A percentile compares a stretch with the other conserved stretches of the same genome.
Evolutionary conservation across 2,888 invertebrate species (phyloP).

Genomic region (Synanthedon formicaeformis): DNA sequence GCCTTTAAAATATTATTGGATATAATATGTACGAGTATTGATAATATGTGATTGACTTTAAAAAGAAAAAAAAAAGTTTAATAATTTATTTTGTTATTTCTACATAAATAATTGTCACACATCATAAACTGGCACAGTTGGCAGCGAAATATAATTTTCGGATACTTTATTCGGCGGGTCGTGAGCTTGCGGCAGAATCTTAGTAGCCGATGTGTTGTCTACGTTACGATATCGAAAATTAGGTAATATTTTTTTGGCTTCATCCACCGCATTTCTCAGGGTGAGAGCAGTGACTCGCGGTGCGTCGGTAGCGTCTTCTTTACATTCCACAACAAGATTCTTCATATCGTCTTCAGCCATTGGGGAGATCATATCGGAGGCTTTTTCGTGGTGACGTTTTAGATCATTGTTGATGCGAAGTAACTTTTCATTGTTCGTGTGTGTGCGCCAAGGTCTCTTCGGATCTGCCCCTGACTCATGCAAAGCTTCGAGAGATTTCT

Average conservation of each 20-base stretch:
- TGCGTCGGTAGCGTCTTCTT: conserved; percentile 18
- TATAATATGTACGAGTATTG: no score
- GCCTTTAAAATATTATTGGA: no score
- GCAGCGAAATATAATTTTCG: neutral
- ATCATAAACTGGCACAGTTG: neutral
- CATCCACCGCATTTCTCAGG: conserved; percentile 41
- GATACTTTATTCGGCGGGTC: neutral
- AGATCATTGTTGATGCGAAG: conserved; percentile 46
- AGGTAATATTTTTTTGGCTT: conserved; percentile 44
- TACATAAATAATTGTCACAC: neutral
- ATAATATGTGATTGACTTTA: no score
- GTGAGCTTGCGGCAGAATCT: conserved; percentile 38
- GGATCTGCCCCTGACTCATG: conserved; percentile 24
- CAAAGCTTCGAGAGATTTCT: conserved; percentile 13
- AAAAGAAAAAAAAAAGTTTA: no score
- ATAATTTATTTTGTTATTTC: no score
- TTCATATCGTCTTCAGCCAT: conserved; percentile 37
- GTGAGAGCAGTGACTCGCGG: conserved; percentile 23
- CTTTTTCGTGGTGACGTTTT: conserved; percentile 41
- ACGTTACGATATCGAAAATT: conserved; percentile 50
- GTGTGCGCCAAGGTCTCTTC: conserved; percentile 52
- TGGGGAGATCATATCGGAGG: conserved; percentile 28
- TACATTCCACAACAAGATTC: conserved; percentile 36
- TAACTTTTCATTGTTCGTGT: conserved; percentile 46
- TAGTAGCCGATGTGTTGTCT: conserved; percentile 45